Base-by-base conservation (phyloP, 2,113 vertebrate genomes). In the Pholis gunnellus region DNA sequence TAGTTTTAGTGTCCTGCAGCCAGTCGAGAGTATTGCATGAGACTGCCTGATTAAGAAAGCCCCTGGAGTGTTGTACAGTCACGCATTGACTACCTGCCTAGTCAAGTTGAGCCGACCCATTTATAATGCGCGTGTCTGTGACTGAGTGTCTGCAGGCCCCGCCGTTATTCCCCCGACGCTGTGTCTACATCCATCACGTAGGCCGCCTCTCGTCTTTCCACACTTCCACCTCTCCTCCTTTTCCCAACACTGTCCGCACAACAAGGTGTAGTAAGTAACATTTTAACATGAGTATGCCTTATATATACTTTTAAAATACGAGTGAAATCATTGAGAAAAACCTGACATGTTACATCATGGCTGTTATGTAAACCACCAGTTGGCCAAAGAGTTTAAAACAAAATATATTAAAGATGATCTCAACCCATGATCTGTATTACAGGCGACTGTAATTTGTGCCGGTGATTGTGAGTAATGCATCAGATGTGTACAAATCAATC, bases 141-240 rank as follows among this genome's bases (percentile, higher is more conserved):
- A 27, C 65, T 17, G 38, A 46, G n/a, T 64, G 38, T 0, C 22
- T 64, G n/a, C 1, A 2, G 9, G 50, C 29, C 31, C 29, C 13
- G 65, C 29, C 20, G 52, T 64, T 69, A 42, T 79, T 78, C 69
- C 14, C 14, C 8, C n/a, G 65, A 48, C 40, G 69, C 50, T 50
- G 48, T 69, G 71, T 60, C 64, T 67, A 36, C 34, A 86, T 90
- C 29, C 56, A 88, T 88, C 50, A 44, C 78, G 17, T 36, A 25
- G 67, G 34, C 31, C 48, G 68, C 69, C 36, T 81, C 66, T 34
- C 0, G 2, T 57, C 56, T 2, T 31, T 13, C 61, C 50, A 5
- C 48, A 13, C 57, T n/a, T 66, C 31, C 42, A 3, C 50, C n/a
- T 61, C n/a, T 17, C 36, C 25, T 68, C 2, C 4, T 44, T 60